Base-by-base conservation (phyloP, 2,888 invertebrate species). In the Ormyrus labotus region DNA sequence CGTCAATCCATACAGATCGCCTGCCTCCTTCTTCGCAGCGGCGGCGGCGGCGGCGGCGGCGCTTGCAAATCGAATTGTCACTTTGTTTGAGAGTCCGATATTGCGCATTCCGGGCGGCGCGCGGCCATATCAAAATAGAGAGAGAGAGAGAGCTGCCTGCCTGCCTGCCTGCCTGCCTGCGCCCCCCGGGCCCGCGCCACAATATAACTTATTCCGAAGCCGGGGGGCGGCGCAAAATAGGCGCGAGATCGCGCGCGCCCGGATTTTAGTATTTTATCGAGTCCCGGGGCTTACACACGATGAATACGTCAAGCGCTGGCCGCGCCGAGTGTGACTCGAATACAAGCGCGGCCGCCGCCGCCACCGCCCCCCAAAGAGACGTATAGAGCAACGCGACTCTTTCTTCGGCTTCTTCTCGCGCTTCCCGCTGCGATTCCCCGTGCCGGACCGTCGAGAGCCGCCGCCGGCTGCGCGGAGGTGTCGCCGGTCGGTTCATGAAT, bases 231-330 rank as follows among this genome's bases (percentile, higher is more conserved):
- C 88, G 87, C 87, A 88, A 89, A 90, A 89, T 89, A 86, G 87
- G 85, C 53, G 48, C n/a, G 13, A 57, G 48, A 13, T 6, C n/a
- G 65, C 55, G 57, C 50, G 51, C 19, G 19, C 19, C 45, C 45
- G 68, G 78, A n/a, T 76, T 78, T 78, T 89, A 88, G 89, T 90
- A 90, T 90, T 90, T 90, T 90, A 89, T 89, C 87, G 87, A 89
- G 88, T 88, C 87, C 89, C 89, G 34, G 34, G 8, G 70, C 89
- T 89, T 89, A 90, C 89, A 89, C 87, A 87, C 87, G 88, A 85
- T 89, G 90, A 90, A 90, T 90, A 90, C 88, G 87, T 90, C 88
- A 89, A 86, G 53, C 50, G 67, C 60, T 67, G 84, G 85, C 83
- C 83, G 81, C 57, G 50, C 13, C 84, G 86, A 82, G 86, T 89